Evolutionary conservation across 2,888 invertebrate genomes (phyloP).

Genomic region (Pachymerium ferrugineum): DNA sequence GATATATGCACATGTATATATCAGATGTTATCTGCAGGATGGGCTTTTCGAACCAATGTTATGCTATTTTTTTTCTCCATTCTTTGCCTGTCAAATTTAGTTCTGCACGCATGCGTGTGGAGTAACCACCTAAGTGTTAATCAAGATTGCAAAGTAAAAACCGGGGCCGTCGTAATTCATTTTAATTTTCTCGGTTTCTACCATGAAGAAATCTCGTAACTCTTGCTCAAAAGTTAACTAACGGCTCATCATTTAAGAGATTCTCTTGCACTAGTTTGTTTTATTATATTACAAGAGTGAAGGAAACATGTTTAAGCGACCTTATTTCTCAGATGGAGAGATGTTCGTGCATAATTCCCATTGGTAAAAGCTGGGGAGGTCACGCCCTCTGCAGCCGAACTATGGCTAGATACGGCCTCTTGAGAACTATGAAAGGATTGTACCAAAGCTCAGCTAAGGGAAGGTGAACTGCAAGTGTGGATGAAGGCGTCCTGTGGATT

Average conservation of each 20-base stretch:
- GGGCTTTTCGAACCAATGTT: not conserved
- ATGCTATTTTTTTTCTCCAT: too few relatives aligned
- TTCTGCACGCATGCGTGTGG: not conserved
- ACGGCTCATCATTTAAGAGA: too few relatives aligned
- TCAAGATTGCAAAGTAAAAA: too few relatives aligned
- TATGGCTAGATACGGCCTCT: slow-evolving; percentile 25
- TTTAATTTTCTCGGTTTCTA: too few relatives aligned
- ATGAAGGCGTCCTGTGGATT: not conserved
- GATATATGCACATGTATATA: slow-evolving; percentile 6
- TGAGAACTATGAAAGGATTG: slow-evolving; percentile 16
- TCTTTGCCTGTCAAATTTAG: not conserved
- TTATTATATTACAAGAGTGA: not conserved
- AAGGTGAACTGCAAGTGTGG: slow-evolving; percentile 14
- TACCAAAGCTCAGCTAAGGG: slow-evolving; percentile 5
- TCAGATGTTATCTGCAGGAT: slow-evolving; percentile 6
- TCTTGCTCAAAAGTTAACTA: too few relatives aligned
- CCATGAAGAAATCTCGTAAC: too few relatives aligned
- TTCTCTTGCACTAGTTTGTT: too few relatives aligned
- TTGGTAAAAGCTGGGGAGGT: slow-evolving; percentile 23
- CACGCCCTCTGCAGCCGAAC: slow-evolving; percentile 27
- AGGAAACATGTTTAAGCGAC: not conserved
- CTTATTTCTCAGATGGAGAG: slow-evolving; percentile 22
- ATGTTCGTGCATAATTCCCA: slow-evolving; percentile 27
- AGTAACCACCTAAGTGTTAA: too few relatives aligned
- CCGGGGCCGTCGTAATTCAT: too few relatives aligned